Percentiles rank a stretch among this genome's conserved stretches.
These are phyloP conservation scores for Tanypteryx hageni DNA, from an alignment of 2,888 invertebrate genomes.

Conservation along the genomic window DNA sequence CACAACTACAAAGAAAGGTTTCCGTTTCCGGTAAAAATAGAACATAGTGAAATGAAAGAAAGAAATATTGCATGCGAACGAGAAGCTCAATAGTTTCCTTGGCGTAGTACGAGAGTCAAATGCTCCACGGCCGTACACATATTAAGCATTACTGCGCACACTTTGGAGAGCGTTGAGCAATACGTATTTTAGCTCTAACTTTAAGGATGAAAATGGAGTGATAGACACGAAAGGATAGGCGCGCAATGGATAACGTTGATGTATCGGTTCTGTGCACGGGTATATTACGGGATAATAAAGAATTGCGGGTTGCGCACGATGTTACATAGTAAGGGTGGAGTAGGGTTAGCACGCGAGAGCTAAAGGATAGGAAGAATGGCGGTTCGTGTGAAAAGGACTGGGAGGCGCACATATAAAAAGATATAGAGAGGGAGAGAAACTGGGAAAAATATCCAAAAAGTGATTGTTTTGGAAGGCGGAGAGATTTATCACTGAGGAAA, in stretches of 20 bases:
- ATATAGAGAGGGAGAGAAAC: constrained; percentile 6
- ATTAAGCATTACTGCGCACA: background rate
- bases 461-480: background rate
- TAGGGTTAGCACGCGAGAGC: background rate
- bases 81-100: too few relatives aligned
- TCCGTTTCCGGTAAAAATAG: too few relatives aligned
- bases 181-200: background rate
- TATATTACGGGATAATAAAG: background rate
- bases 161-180: background rate
- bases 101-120: too few relatives aligned
- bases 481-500: background rate
- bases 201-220: background rate
- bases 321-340: constrained; percentile 2
- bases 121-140: too few relatives aligned
- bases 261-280: background rate
- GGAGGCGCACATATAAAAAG: background rate
- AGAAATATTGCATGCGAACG: too few relatives aligned
- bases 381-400: background rate
- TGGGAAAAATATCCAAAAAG: background rate
- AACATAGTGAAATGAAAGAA: too few relatives aligned
- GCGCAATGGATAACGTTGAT: background rate
- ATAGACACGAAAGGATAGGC: background rate
- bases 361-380: background rate
- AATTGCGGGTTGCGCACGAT: constrained; percentile 5
- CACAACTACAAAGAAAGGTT: too few relatives aligned